Conservation (phyloP, 2,113 vertebrate species). For the Ceyx melanurus region DNA sequence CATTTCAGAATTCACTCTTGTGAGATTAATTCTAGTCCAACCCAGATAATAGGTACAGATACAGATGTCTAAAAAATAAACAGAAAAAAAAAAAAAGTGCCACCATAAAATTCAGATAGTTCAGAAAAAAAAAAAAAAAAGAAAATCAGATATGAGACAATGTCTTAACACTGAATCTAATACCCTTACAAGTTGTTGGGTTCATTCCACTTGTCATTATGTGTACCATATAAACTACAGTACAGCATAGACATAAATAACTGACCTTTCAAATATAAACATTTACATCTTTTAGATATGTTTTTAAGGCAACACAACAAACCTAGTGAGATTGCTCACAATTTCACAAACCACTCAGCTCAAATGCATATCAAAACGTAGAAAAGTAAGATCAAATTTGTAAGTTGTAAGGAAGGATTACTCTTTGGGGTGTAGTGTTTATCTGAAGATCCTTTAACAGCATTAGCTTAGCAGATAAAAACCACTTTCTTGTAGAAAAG, state of each 20-base stretch:
- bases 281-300: background rate
- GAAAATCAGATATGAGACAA: background rate
- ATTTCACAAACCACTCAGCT: background rate
- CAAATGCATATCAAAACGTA: background rate
- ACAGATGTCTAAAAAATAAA: background rate
- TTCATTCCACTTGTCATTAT: background rate
- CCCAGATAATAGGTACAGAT: background rate
- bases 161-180: background rate
- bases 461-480: background rate
- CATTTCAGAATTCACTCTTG: background rate
- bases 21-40: background rate
- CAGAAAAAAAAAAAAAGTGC: background rate
- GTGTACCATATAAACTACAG: background rate
- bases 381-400: background rate
- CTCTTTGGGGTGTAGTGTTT: background rate
- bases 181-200: background rate
- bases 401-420: background rate
- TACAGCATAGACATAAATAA: background rate
- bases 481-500: background rate
- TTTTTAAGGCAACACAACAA: background rate
- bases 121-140: background rate
- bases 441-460: background rate
- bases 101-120: background rate
- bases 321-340: background rate
- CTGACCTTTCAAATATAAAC: background rate